These are phyloP conservation scores for Danaus chrysippus DNA, from an alignment of 2,888 invertebrate species.

Conservation along the genomic window DNA sequence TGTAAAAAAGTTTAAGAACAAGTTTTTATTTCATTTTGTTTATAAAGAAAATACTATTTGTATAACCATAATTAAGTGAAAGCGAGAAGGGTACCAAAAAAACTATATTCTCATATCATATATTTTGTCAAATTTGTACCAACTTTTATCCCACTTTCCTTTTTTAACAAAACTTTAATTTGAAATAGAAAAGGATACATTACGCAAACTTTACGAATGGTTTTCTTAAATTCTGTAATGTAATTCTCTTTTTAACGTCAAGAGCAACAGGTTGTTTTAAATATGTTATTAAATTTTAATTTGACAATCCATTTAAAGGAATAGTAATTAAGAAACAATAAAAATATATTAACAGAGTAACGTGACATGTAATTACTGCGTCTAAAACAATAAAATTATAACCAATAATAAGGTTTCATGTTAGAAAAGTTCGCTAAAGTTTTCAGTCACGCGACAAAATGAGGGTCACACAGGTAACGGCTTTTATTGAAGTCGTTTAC, in stretches of 20 bases:
- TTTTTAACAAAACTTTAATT: no score
- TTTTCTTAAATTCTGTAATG: no score
- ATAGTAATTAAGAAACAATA: slow-evolving; percentile 1
- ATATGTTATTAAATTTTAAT: not conserved
- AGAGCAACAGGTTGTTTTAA: not conserved
- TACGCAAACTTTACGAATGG: no score
- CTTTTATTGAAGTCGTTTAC: slow-evolving; percentile 19
- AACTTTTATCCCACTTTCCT: no score
- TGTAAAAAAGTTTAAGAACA: no score
- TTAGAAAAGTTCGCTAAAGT: slow-evolving; percentile 24
- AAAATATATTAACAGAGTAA: slow-evolving; percentile 2
- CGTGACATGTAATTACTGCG: slow-evolving; percentile 14
- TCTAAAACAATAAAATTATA: slow-evolving; percentile 24
- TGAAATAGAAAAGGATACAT: no score
- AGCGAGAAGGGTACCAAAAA: no score
- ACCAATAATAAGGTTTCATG: slow-evolving; percentile 22
- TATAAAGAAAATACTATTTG: no score
- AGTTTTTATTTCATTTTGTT: no score
- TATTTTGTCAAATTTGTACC: no score
- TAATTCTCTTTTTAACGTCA: not conserved
- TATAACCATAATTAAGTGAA: no score
- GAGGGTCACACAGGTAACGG: slow-evolving; percentile 19
- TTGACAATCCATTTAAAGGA: not conserved
- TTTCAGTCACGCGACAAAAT: slow-evolving; percentile 29
- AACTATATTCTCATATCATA: no score